Percentiles rank a stretch among this genome's conserved stretches.
Conservation (phyloP, 2,888 invertebrate genomes). For the Agrilus cyanescens region DNA sequence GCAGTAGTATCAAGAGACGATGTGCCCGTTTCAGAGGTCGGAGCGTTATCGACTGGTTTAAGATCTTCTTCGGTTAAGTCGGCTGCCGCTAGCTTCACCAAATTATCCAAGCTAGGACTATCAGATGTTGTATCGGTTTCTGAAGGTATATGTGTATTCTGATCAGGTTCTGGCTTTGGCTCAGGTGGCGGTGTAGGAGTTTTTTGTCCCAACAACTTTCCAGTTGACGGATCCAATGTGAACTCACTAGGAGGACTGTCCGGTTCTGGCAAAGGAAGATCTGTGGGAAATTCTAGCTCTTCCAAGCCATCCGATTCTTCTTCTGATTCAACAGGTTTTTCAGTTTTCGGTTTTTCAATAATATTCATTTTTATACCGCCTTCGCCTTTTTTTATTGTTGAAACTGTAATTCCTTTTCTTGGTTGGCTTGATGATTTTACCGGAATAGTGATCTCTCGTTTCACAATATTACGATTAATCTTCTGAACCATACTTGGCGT, state of each 20-base stretch:
- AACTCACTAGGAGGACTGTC: constrained; percentile 57
- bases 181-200: constrained; percentile 23
- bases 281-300: constrained; percentile 51
- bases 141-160: constrained; percentile 19
- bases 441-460: not conserved
- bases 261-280: constrained; percentile 42
- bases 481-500: constrained; percentile 9
- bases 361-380: constrained; percentile 5
- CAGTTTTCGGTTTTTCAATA: constrained; percentile 4
- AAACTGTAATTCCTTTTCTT: constrained; percentile 15
- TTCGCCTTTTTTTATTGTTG: constrained; percentile 13
- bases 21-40: no score
- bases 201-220: constrained; percentile 41
- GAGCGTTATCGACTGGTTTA: no score
- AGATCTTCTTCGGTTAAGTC: constrained; percentile 19
- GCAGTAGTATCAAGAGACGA: no score
- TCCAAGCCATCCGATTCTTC: constrained; percentile 45
- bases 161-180: constrained; percentile 46
- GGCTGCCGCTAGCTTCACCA: constrained; percentile 31
- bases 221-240: constrained; percentile 59
- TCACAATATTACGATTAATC: not conserved
- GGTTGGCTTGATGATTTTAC: constrained; percentile 9
- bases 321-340: constrained; percentile 1
- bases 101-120: constrained; percentile 24
- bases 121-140: constrained; percentile 13